Conservation (phyloP, 2,113 vertebrate species). For the Mandrillus leucophaeus region DNA sequence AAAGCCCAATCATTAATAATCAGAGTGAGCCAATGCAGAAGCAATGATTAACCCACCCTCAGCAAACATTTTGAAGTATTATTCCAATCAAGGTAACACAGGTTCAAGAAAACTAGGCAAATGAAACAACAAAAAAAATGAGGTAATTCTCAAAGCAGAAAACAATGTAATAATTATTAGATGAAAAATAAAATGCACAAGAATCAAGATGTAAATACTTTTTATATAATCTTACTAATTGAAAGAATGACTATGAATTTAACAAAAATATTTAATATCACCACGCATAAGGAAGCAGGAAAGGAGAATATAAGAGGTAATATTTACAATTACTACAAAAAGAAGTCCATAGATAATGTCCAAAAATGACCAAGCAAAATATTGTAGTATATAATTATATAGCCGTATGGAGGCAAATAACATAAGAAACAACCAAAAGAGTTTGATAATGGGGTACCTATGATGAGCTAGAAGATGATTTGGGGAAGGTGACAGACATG, state of each 20-base stretch:
- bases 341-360: not conserved
- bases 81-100: not conserved
- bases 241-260: not conserved
- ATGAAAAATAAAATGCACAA: not conserved
- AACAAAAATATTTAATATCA: not conserved
- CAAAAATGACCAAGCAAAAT: slow-evolving; percentile 16
- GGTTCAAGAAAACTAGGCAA: not conserved
- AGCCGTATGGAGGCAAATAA: not conserved
- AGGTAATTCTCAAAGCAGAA: not conserved
- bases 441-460: not conserved
- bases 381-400: not conserved
- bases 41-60: not conserved
- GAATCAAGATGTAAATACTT: not conserved
- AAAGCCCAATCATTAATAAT: not conserved
- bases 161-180: not conserved
- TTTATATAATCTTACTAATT: not conserved
- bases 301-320: not conserved
- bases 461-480: not conserved
- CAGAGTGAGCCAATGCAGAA: too few relatives aligned
- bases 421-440: not conserved
- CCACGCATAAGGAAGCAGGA: not conserved
- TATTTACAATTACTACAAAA: not conserved
- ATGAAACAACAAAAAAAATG: not conserved
- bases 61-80: slow-evolving; percentile 22
- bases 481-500: not conserved